Percentiles rank a stretch among this genome's conserved stretches.
Conservation (phyloP, 2,888 invertebrate genomes). For the Pherbina coryleti region DNA sequence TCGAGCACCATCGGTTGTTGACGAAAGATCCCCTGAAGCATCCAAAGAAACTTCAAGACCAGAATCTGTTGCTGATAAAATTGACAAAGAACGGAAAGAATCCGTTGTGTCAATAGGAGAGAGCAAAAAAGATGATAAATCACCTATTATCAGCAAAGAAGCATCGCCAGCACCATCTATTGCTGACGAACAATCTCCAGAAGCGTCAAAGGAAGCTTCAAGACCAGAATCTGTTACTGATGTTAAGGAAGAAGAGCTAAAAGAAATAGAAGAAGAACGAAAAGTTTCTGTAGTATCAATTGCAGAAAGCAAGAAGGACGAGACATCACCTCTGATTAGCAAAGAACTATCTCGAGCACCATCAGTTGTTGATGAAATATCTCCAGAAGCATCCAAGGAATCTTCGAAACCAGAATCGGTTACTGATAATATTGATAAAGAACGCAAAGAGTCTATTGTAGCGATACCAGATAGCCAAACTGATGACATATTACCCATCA, state of each 20-base stretch:
- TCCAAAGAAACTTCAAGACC: slow-evolving; percentile 47
- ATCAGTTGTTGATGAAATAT: background rate
- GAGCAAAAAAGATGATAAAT: slow-evolving; percentile 34
- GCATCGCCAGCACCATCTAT: slow-evolving; percentile 19
- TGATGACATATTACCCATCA: slow-evolving; percentile 19
- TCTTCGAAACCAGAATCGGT: slow-evolving; percentile 37
- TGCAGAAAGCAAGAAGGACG: slow-evolving; percentile 42
- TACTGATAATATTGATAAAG: slow-evolving; percentile 40
- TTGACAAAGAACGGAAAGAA: slow-evolving; percentile 5
- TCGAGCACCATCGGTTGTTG: slow-evolving; percentile 22
- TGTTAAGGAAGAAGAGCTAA: background rate
- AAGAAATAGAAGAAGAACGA: background rate
- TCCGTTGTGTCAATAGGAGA: slow-evolving; percentile 34
- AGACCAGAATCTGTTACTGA: slow-evolving; percentile 2
- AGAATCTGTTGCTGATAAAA: slow-evolving; percentile 44
- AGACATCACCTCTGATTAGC: slow-evolving; percentile 27
- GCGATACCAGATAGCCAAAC: slow-evolving; percentile 22
- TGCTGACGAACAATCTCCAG: slow-evolving; percentile 17
- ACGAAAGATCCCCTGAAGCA: slow-evolving; percentile 27
- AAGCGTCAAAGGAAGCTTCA: slow-evolving; percentile 2
- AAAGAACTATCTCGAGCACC: background rate
- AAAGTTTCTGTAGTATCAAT: slow-evolving; percentile 35
- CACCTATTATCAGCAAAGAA: slow-evolving; percentile 47
- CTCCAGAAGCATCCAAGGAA: slow-evolving; percentile 33
- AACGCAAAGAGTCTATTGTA: slow-evolving; percentile 38